A percentile compares a stretch with the other conserved stretches of the same genome.
Conservation (phyloP, 2,888 invertebrate genomes). For the Dichetophora obliterata region DNA sequence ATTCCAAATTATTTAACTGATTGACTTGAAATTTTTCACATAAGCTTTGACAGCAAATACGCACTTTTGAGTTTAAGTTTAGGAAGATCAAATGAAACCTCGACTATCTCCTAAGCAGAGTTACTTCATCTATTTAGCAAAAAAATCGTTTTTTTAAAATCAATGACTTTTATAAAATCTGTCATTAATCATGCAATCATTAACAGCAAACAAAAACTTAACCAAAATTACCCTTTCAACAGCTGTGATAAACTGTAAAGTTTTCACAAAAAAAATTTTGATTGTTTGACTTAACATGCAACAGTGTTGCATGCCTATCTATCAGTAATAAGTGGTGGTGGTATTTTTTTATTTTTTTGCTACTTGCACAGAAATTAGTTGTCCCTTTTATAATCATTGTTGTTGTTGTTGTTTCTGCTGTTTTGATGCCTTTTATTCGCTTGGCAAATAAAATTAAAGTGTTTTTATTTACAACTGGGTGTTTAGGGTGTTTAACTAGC, state of each 20-base stretch:
- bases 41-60: too few relatives aligned
- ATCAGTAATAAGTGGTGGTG: background rate
- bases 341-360: background rate
- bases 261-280: background rate
- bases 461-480: too few relatives aligned
- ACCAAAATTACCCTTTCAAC: background rate
- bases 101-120: too few relatives aligned
- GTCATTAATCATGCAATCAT: conserved; percentile 24
- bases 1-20: too few relatives aligned
- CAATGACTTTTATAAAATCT: too few relatives aligned
- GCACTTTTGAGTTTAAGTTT: too few relatives aligned
- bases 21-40: too few relatives aligned
- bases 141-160: too few relatives aligned
- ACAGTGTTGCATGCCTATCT: background rate
- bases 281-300: background rate
- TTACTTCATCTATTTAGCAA: too few relatives aligned
- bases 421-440: background rate
- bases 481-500: too few relatives aligned
- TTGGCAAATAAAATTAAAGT: too few relatives aligned
- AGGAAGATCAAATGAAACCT: too few relatives aligned
- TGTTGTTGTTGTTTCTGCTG: background rate
- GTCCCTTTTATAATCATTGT: background rate
- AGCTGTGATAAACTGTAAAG: background rate
- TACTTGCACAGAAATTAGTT: background rate
- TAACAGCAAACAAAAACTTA: background rate